A percentile compares a stretch with the other conserved stretches of the same genome.
phyloP scores from a whole-genome alignment of 1,140 invertebrate genomes.

The Zaprionus camerounensis region DNA sequence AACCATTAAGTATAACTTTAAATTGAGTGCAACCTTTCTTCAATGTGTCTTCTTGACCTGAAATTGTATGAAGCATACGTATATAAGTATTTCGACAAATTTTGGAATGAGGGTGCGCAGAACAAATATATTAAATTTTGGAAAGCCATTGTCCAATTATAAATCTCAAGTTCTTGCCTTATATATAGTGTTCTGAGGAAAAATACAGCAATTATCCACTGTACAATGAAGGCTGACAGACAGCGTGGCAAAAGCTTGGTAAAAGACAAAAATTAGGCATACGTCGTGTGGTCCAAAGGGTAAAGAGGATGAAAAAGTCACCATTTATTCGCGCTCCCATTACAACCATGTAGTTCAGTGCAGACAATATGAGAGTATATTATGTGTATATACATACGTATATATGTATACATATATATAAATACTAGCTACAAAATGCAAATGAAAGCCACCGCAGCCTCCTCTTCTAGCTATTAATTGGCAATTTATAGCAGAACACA shows the following conservation, averaged over 20 bases:
- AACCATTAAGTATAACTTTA: too few relatives aligned
- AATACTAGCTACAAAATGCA: conserved; percentile 55
- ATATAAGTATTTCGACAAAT: too few relatives aligned
- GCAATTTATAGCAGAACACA: conserved; percentile 70
- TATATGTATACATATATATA: background rate
- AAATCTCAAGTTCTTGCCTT: too few relatives aligned
- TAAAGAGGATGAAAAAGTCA: conserved; percentile 20
- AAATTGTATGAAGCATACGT: too few relatives aligned
- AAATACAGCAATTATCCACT: background rate
- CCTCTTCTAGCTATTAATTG: conserved; percentile 67
- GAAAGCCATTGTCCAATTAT: too few relatives aligned
- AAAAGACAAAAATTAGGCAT: conserved; percentile 59
- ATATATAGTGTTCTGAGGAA: background rate
- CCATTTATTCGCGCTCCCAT: conserved; percentile 31
- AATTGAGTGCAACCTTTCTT: too few relatives aligned
- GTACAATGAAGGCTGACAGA: background rate
- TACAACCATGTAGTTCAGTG: conserved; percentile 3
- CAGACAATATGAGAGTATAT: conserved; percentile 2
- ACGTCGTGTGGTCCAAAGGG: conserved; percentile 44
- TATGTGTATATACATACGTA: conserved; percentile 2
- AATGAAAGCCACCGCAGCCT: conserved; percentile 61
- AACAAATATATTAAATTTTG: too few relatives aligned
- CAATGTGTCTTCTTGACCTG: too few relatives aligned
- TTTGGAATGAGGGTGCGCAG: too few relatives aligned
- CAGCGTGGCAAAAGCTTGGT: conserved; percentile 4